These are phyloP conservation scores for Blennius ocellaris DNA, from an alignment of 2,113 vertebrate genomes.

Conservation along the genomic window DNA sequence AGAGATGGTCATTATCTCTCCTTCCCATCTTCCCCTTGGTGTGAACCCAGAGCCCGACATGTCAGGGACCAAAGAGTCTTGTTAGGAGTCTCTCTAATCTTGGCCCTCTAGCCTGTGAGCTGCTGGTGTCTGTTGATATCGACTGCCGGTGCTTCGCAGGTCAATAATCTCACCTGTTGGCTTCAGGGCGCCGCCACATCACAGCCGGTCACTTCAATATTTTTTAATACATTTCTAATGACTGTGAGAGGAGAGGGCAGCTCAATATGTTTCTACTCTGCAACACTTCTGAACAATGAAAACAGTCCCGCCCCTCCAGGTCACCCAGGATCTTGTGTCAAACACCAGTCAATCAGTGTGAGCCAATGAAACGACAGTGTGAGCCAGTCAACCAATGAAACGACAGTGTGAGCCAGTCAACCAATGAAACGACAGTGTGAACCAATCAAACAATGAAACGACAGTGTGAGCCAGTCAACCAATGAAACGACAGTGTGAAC, in stretches of 20 bases:
- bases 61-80: constrained; percentile 55
- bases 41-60: constrained; percentile 55
- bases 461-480: no score
- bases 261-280: no score
- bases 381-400: no score
- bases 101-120: constrained; percentile 30
- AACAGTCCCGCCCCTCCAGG: no score
- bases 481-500: no score
- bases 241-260: background rate
- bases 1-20: constrained; percentile 56
- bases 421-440: no score
- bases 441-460: no score
- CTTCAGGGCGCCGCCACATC: constrained; percentile 15
- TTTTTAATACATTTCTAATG: constrained; percentile 34
- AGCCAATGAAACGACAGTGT: no score
- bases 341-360: no score
- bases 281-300: no score
- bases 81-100: constrained; percentile 62
- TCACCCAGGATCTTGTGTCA: no score
- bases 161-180: constrained; percentile 46
- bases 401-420: no score
- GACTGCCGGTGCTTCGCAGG: constrained; percentile 39
- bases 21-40: constrained; percentile 46
- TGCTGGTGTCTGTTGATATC: constrained; percentile 51
- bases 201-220: constrained; percentile 16